Evolutionary conservation across 2,888 invertebrate genomes (phyloP), one percentile per base, ranked within the genome.

Genomic region (Sisyra nigra): DNA sequence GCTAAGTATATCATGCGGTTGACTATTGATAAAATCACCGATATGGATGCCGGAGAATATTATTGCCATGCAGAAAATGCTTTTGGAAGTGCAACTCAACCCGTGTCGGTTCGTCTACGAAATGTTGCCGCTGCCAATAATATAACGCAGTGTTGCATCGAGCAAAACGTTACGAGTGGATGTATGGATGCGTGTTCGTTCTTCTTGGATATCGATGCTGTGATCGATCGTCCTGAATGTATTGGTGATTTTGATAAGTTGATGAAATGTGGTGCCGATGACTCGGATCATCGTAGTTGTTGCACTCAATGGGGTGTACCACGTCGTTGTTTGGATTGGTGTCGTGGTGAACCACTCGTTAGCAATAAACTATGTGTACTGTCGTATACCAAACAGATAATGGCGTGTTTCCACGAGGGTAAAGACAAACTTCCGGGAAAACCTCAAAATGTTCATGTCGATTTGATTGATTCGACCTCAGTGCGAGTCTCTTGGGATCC

Each of bases 131-230:
- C 74, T 0, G 68, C 75, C 9, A 74, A 73, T 52, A 84, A 85
- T 52, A 76, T 85, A 18, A 80, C 81, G 0, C 77, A 82, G 50
- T 91, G 91, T 56, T 91, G 91, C 54, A 66, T 69, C n/a, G 71
- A 74, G 47, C 75, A 79, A 65, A 86, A 86, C 59, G 87, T 91
- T 1, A 79, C 83, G 0, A 67, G 76, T 0, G 55, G 72, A 1
- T 91, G 91, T 55, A 76, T 84, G 62, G 80, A 82, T 54, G 87
- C 88, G 13, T 91, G 89, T 65, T 76, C 78, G 45, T 82, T 83
- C 64, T 83, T 83, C 55, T 63, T 87, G 42, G 86, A 87, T 56
- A 81, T 87, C 58, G 85, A 86, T 57, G 76, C 78, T 40, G 80
- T 87, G 37, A 80, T 84, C 58, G 80, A 84, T 62, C 72, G 76